phyloP scores from a whole-genome alignment of 2,888 invertebrate genomes.

The Anthrax anthrax region DNA sequence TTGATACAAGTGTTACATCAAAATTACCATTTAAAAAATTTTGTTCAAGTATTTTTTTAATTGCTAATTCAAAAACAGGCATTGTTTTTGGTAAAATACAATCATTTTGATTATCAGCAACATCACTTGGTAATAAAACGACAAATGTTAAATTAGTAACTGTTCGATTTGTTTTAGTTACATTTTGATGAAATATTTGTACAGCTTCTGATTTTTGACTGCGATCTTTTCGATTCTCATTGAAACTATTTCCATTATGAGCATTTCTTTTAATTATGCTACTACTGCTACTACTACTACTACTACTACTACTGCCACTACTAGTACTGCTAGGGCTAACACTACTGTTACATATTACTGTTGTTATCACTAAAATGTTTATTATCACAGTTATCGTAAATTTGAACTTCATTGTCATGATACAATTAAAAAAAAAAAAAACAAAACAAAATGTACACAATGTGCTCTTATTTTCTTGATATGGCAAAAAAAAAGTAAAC shows the following conservation, averaged over 20 bases:
- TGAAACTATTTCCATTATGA: no score
- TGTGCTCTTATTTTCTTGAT: no score
- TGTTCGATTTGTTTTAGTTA: neutral
- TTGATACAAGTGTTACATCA: slow-evolving; percentile 49
- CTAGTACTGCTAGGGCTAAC: no score
- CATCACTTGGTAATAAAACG: slow-evolving; percentile 24
- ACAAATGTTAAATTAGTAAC: slow-evolving; percentile 15
- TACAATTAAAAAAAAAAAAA: no score
- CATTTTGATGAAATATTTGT: neutral
- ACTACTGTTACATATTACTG: neutral
- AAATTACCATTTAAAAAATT: slow-evolving; percentile 47
- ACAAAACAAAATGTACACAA: no score
- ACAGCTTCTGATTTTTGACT: neutral
- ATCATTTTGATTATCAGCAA: slow-evolving; percentile 30
- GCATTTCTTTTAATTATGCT: no score
- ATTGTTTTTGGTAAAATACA: slow-evolving; percentile 51
- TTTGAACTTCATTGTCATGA: neutral
- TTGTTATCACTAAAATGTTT: neutral
- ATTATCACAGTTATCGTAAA: neutral
- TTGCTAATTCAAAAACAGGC: slow-evolving; percentile 56
- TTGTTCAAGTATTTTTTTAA: slow-evolving; percentile 43
- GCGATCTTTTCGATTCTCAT: neutral
- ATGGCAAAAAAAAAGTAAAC: no score
- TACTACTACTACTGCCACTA: no score
- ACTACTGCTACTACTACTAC: no score